These are phyloP conservation scores for Tyrophagus putrescentiae DNA, from an alignment of 1,140 invertebrate species.

Conservation along the genomic window DNA sequence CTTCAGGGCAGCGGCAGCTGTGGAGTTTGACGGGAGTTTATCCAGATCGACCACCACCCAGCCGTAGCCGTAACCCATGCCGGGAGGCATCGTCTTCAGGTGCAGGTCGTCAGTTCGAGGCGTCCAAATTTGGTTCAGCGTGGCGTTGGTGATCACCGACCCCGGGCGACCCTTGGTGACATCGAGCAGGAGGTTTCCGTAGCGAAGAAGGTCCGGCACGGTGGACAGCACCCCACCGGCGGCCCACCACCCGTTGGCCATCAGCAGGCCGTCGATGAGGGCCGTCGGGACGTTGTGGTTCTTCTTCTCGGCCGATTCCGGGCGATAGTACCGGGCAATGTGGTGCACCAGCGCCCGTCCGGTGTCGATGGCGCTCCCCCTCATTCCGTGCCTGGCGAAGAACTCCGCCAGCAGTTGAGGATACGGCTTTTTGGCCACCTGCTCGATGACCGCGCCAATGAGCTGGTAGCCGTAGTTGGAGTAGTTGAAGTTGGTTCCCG, in stretches of 20 bases:
- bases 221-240: conserved; percentile 13
- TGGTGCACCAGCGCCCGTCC: neutral
- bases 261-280: neutral
- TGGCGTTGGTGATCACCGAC: neutral
- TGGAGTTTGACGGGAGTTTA: too few relatives aligned
- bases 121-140: neutral
- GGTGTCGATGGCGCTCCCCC: neutral
- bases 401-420: neutral
- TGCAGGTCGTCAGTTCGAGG: too few relatives aligned
- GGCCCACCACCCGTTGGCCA: neutral
- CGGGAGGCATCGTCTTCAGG: too few relatives aligned
- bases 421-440: neutral
- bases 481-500: neutral
- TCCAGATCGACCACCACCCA: too few relatives aligned
- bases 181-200: neutral
- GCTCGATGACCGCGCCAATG: neutral
- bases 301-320: neutral
- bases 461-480: conserved; percentile 7
- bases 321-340: neutral
- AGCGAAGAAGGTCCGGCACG: conserved; percentile 2
- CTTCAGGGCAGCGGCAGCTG: too few relatives aligned
- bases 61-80: too few relatives aligned
- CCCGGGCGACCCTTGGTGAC: neutral
- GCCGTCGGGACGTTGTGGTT: neutral
- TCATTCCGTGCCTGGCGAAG: neutral